These are phyloP conservation scores for Mustela lutreola DNA, from an alignment of 2,113 vertebrate species.

Conservation along the genomic window DNA sequence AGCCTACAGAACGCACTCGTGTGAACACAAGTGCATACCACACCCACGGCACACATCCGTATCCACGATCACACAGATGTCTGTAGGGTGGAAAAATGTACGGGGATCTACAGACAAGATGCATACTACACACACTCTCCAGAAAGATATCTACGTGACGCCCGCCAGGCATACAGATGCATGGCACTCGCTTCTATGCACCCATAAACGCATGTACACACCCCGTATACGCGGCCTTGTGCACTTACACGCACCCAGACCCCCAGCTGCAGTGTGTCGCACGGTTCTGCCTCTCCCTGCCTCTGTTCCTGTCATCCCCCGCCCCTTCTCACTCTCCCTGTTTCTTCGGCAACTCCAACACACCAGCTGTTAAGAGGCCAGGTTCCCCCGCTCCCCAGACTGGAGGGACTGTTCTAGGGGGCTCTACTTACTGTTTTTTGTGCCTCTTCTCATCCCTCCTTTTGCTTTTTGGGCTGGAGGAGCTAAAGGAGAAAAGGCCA, in stretches of 20 bases:
- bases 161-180: not conserved
- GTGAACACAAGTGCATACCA: not conserved
- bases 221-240: not conserved
- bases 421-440: slow-evolving; percentile 95
- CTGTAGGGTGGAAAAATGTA: not conserved
- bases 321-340: fast-evolving
- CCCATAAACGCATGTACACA: not conserved
- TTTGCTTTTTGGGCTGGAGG: slow-evolving; percentile 94
- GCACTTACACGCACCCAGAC: not conserved
- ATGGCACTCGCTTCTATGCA: no score
- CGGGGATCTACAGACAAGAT: not conserved
- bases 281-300: not conserved
- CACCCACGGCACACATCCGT: not conserved
- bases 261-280: not conserved
- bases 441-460: slow-evolving; percentile 95
- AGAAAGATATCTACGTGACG: fast-evolving
- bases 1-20: not conserved
- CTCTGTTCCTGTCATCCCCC: fast-evolving
- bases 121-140: fast-evolving
- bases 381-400: not conserved
- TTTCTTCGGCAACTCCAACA: not conserved
- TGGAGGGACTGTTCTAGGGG: not conserved
- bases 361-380: not conserved
- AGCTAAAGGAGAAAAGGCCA: slow-evolving; percentile 90
- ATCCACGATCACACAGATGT: not conserved